A percentile compares a stretch with the other conserved stretches of the same genome.
Evolutionary conservation across 1,140 invertebrate species (phyloP).

Genomic region (Bicyclus anynana): DNA sequence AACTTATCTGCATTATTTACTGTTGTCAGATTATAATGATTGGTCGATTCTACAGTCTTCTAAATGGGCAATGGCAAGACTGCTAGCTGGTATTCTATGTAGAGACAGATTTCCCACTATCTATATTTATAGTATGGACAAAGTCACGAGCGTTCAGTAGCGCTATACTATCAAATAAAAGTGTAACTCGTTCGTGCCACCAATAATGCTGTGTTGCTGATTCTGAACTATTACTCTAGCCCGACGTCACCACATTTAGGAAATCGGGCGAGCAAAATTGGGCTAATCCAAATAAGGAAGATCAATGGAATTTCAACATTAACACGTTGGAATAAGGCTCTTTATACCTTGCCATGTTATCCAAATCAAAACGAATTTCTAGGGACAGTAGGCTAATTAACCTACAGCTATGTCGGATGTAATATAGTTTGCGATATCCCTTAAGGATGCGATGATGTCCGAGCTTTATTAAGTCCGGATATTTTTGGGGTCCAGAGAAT

Average conservation of each 20-base stretch:
- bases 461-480: constrained; percentile 23
- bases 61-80: too few species aligned
- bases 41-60: too few species aligned
- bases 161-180: too few species aligned
- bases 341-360: constrained; percentile 2
- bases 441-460: constrained; percentile 29
- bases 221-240: constrained; percentile 13
- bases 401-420: constrained; percentile 30
- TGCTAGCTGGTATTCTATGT: too few species aligned
- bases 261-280: constrained; percentile 28
- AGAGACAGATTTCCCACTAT: too few species aligned
- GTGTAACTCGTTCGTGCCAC: too few species aligned
- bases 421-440: constrained; percentile 34
- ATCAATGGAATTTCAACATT: constrained; percentile 14
- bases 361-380: constrained; percentile 28
- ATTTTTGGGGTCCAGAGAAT: constrained; percentile 20
- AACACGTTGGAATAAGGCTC: constrained; percentile 3
- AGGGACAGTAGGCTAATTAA: constrained; percentile 38
- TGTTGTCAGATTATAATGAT: too few species aligned
- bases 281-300: constrained; percentile 24
- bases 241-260: constrained; percentile 15
- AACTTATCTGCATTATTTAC: too few species aligned
- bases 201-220: not conserved
- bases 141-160: too few species aligned
- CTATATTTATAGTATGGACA: too few species aligned